Percentiles rank a stretch among this genome's conserved stretches.
These are phyloP conservation scores for Nyctibius grandis DNA, from an alignment of 2,797 vertebrate genomes.

Conservation along the genomic window DNA sequence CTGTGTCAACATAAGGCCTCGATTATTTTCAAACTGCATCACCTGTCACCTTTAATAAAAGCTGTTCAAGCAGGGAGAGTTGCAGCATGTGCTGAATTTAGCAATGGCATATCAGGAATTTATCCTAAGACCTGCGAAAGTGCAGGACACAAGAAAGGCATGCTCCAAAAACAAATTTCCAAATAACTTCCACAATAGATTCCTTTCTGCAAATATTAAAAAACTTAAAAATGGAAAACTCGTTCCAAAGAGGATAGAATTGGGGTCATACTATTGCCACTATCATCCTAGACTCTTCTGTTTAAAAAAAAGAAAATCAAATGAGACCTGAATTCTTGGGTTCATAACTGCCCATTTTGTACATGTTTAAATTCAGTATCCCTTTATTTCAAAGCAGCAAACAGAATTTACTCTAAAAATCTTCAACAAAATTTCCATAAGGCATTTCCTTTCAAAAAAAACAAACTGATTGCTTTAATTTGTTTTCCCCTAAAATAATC, in stretches of 20 bases:
- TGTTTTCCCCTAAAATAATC: not conserved
- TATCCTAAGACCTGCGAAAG: not conserved
- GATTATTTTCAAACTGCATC: not conserved
- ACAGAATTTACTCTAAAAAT: not conserved
- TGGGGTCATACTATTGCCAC: fast-evolving
- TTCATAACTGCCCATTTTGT: not conserved
- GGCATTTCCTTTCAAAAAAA: not conserved
- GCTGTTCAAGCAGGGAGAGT: not conserved
- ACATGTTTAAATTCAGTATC: not conserved
- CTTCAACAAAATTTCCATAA: not conserved
- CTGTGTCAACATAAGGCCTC: not conserved
- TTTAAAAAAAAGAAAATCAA: not conserved
- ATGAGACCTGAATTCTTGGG: not conserved
- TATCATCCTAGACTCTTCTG: not conserved
- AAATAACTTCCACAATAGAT: not conserved
- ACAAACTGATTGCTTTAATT: not conserved
- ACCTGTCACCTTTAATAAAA: not conserved
- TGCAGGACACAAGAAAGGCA: not conserved
- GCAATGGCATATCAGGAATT: not conserved
- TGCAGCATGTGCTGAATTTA: not conserved
- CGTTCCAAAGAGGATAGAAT: not conserved
- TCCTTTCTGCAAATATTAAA: not conserved
- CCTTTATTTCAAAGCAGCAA: not conserved
- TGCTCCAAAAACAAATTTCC: not conserved
- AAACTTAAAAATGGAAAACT: not conserved